A percentile compares a stretch with the other conserved stretches of the same genome.
Conservation (phyloP, 2,888 invertebrate genomes). For the Norana najaformis region DNA sequence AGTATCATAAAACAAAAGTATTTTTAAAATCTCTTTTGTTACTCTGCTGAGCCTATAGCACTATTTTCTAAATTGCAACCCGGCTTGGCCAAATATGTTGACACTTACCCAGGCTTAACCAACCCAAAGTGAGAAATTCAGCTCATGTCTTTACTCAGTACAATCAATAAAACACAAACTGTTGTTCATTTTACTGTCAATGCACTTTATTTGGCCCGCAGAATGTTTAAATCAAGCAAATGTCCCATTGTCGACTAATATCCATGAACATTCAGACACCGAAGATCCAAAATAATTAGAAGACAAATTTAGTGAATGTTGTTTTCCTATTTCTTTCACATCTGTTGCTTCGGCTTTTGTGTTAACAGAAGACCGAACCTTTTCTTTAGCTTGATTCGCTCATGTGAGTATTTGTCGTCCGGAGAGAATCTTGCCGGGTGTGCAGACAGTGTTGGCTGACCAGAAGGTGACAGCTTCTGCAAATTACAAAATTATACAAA, state of each 20-base stretch:
- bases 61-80: not conserved
- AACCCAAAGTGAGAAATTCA: no score
- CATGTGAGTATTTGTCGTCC: constrained; percentile 88
- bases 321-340: constrained; percentile 35
- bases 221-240: not conserved
- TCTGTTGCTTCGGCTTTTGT: constrained; percentile 70
- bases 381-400: constrained; percentile 84
- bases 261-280: not conserved
- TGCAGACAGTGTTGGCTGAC: constrained; percentile 82
- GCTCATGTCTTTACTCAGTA: not conserved
- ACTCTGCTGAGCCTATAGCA: not conserved
- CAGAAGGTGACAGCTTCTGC: constrained; percentile 78
- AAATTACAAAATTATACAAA: constrained; percentile 54
- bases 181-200: not conserved
- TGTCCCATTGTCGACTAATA: not conserved
- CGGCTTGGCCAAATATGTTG: not conserved
- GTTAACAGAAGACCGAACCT: constrained; percentile 84
- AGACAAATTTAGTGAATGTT: not conserved
- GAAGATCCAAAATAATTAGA: not conserved
- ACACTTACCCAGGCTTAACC: not conserved
- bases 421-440: constrained; percentile 95
- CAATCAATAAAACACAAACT: not conserved
- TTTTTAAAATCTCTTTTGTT: not conserved
- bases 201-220: not conserved
- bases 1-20: not conserved